Base-by-base conservation (phyloP, 1,140 invertebrate genomes). In the Formica selysi region DNA sequence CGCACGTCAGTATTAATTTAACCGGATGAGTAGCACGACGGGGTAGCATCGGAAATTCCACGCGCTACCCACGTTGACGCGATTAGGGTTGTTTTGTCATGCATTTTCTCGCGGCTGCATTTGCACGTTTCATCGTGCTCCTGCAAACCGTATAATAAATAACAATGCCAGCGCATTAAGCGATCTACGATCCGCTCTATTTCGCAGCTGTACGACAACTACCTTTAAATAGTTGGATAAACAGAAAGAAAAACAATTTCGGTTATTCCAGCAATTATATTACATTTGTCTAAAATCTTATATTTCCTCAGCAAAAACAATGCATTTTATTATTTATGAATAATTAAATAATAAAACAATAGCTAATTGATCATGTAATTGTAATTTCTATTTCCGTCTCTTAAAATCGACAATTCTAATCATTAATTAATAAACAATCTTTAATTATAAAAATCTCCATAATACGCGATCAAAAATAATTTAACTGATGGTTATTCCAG, bases 1-100 rank as follows among this genome's bases (percentile, higher is more conserved):
- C 76, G 41, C 41, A 11, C 65, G 76, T 86, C 85, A 71, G 48
- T 71, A 61, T 86, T 86, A 51, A 86, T 86, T 81, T 81, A 78
- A 44, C 16, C 59, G 16, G 4, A 38, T 76, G 80, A 11, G 11
- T 71, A 65, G 73, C 22, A 32, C 41, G 13, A 13, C 13, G 61
- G n/a, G 38, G 36, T 26, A 59, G 29, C 83, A 79, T 61, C 48
- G 48, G 11, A 68, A 79, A 85, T 85, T 68, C 29, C 74, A 41
- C 6, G 48, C 48, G 62, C 29, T 79, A 26, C 61, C 29, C 44
- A 51, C 73, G 61, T 36, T 41, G 32, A 67, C 74, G 48, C 73
- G 62, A 78, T 85, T 78, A 85, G 62, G 71, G 16, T 85, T 76
- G 62, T 85, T 78, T 78, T 73, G 26, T 41, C 29, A 57, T 78